phyloP scores from a whole-genome alignment of 2,797 vertebrate species.

The Paedocypris micromegethes region DNA sequence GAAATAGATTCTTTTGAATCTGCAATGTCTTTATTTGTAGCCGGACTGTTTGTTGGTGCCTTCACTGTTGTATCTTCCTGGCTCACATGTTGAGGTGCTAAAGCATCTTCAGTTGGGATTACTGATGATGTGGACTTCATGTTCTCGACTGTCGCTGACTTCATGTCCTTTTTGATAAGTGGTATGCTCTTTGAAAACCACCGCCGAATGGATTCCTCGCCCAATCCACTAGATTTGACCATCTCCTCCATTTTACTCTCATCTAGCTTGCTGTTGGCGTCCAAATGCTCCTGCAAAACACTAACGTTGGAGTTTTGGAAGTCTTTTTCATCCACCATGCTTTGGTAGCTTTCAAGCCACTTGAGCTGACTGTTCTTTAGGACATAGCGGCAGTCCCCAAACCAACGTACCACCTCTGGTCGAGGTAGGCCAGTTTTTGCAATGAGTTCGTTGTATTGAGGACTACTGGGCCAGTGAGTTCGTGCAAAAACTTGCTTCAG shows the following conservation, averaged over 20 bases:
- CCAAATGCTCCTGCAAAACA: constrained; percentile 76
- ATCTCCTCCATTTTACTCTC: constrained; percentile 79
- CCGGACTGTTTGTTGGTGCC: constrained; percentile 51
- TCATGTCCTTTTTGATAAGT: constrained; percentile 46
- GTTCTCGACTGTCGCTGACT: constrained; percentile 31
- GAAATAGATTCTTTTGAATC: constrained; percentile 33
- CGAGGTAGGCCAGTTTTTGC: constrained; percentile 79
- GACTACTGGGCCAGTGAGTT: constrained; percentile 88
- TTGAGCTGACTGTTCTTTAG: constrained; percentile 92
- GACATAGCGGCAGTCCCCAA: constrained; percentile 90
- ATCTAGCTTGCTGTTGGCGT: constrained; percentile 66
- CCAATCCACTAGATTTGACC: constrained; percentile 74
- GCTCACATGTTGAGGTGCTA: constrained; percentile 48
- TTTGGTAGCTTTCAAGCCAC: constrained; percentile 90
- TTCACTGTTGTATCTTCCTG: constrained; percentile 55
- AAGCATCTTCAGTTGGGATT: constrained; percentile 11
- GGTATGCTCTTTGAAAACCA: constrained; percentile 76
- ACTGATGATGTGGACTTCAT: neutral
- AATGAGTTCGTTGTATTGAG: constrained; percentile 86
- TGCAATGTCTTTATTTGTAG: constrained; percentile 40
- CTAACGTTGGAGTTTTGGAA: constrained; percentile 57
- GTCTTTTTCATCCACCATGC: constrained; percentile 71
- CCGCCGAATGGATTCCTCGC: constrained; percentile 75
- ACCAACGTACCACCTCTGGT: constrained; percentile 94
- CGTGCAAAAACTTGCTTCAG: constrained; percentile 89